Base-by-base conservation (phyloP, 2,113 vertebrate genomes). In the Lophotis ruficrista region DNA sequence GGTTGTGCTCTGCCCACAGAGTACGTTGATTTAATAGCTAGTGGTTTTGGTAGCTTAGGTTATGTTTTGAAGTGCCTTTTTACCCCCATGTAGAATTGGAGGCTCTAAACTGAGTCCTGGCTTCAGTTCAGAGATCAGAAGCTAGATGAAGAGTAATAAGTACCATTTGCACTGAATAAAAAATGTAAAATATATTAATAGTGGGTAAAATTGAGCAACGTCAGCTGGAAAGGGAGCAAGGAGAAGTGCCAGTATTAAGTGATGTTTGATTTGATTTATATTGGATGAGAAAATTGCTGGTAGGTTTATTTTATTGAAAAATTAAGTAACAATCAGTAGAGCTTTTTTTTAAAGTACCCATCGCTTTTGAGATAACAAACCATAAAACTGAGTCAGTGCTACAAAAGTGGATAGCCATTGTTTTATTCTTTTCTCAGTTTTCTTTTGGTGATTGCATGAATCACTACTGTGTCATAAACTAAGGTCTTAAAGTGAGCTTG, bases 251-350 rank as follows among this genome's bases (percentile, higher is more conserved):
- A 58, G 16, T n/a, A 31, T 45, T 58, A 91, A 83, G 31, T 80
- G 51, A 80, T 54, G 31, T 80, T 76, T 75, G 37, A 37, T 76
- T 71, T 76, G 51, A 83, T 96, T 79, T 80, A 21, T 58, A 64
- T 33, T 68, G 69, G n/a, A 83, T 77, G n/a, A 66, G 53, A 89
- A 96, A 58, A 95, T 35, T 68, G 31, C 37, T 62, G 54, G 43
- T 93, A 83, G 47, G 37, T 68, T 86, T 80, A 25, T 81, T 76
- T 90, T 62, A 71, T 77, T 72, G 79, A 69, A 90, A 90, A 94
- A 90, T 64, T 66, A 76, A 88, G 58, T 81, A 93, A 92, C 31
- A 64, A 58, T 54, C 48, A 54, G 71, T 75, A 58, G 57, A 76
- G 10, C 57, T 70, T 62, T 73, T 70, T 50, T 7, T 31, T 12